Conservation (phyloP, 53 echinoderm and acorn worm species). For the Echinometra lucunter region DNA sequence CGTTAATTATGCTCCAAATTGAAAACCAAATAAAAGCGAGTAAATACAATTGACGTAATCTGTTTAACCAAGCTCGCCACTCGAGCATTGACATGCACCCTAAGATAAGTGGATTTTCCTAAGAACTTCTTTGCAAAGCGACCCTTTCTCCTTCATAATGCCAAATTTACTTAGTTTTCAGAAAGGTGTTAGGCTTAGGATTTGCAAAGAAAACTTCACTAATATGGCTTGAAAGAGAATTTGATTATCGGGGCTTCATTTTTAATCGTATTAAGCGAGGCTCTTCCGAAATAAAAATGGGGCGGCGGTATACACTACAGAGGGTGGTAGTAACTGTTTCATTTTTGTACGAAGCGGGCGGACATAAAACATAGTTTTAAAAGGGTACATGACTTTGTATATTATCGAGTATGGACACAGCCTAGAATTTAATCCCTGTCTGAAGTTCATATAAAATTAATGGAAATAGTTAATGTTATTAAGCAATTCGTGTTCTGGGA, state of each 20-base stretch:
- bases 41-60: conserved; percentile 57
- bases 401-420: no score
- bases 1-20: conserved; percentile 52
- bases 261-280: not conserved
- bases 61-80: conserved; percentile 27
- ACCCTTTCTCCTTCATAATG: not conserved
- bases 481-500: no score
- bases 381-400: no score
- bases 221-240: not conserved
- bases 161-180: not conserved
- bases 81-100: not conserved
- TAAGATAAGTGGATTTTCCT: conserved; percentile 29
- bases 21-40: conserved; percentile 51
- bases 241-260: not conserved
- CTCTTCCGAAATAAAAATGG: not conserved
- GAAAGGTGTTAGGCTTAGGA: not conserved
- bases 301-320: not conserved
- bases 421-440: no score
- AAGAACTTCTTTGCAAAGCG: not conserved
- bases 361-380: no score
- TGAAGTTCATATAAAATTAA: no score
- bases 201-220: not conserved
- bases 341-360: not conserved
- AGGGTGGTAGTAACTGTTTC: not conserved
- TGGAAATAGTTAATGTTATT: no score